Conservation (phyloP, 2,888 invertebrate genomes). For the Synergus gifuensis region DNA sequence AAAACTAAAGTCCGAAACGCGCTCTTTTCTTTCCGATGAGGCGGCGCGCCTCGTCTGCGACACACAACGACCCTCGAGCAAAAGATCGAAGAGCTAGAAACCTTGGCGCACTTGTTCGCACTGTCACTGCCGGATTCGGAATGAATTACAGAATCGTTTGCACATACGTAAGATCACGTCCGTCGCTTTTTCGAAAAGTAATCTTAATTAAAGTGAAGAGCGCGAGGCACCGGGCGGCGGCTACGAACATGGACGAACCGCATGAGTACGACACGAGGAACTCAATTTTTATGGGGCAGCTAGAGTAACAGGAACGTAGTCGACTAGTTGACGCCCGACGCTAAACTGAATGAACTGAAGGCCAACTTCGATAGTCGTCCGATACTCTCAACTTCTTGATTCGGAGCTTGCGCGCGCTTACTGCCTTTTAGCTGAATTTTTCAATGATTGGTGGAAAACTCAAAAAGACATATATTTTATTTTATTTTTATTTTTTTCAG, state of each 20-base stretch:
- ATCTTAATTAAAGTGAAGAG: constrained; percentile 55
- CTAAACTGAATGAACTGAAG: constrained; percentile 47
- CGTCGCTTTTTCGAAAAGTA: constrained; percentile 40
- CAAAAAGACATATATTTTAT: neutral
- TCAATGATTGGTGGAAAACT: neutral
- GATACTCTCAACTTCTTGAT: neutral
- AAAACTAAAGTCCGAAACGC: constrained; percentile 41
- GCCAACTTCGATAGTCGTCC: neutral
- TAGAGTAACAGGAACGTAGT: neutral
- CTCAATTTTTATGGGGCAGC: constrained; percentile 61
- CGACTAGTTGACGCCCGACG: constrained; percentile 50
- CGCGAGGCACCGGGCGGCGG: constrained; percentile 63
- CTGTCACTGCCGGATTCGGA: constrained; percentile 43
- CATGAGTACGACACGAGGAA: constrained; percentile 63
- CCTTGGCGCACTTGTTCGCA: constrained; percentile 55
- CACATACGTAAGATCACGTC: constrained; percentile 30
- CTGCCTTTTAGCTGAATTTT: neutral
- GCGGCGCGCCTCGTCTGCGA: constrained; percentile 34
- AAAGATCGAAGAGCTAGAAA: constrained; percentile 60
- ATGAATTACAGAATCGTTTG: constrained; percentile 56
- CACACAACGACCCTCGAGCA: constrained; percentile 49
- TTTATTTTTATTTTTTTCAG: too few relatives aligned
- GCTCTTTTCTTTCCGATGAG: constrained; percentile 45
- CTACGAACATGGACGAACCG: constrained; percentile 40
- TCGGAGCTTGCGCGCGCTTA: constrained; percentile 17